A percentile compares a stretch with the other conserved stretches of the same genome.
Conservation (phyloP, 2,888 invertebrate species). For the Dermolepida albohirtum region DNA sequence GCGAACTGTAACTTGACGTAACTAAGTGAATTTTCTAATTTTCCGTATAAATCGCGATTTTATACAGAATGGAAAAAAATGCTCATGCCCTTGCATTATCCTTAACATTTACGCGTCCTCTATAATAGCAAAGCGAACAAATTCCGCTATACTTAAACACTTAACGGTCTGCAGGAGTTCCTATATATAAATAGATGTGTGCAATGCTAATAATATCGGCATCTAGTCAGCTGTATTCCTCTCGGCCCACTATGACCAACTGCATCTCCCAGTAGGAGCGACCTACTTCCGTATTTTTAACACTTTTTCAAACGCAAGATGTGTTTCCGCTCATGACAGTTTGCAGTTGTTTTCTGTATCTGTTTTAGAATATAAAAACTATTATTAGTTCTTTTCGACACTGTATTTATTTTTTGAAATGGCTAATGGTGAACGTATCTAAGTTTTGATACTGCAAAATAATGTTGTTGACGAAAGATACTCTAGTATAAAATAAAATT, state of each 20-base stretch:
- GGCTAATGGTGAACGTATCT: no score
- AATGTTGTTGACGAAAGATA: no score
- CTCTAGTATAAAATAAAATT: no score
- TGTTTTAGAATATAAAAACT: slow-evolving; percentile 33
- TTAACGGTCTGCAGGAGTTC: slow-evolving; percentile 49
- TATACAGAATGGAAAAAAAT: neutral
- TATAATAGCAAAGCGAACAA: slow-evolving; percentile 41
- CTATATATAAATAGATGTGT: slow-evolving; percentile 41
- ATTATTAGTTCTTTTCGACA: slow-evolving; percentile 28
- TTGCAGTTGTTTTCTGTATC: slow-evolving; percentile 38
- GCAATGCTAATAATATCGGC: slow-evolving; percentile 50
- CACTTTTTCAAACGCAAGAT: slow-evolving; percentile 51
- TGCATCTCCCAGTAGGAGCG: slow-evolving; percentile 53
- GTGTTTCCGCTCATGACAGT: slow-evolving; percentile 53
- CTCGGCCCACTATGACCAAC: slow-evolving; percentile 51
- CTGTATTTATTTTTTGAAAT: no score
- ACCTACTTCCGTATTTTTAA: slow-evolving; percentile 61
- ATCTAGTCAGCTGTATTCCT: slow-evolving; percentile 52
- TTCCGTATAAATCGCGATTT: no score
- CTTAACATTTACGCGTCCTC: slow-evolving; percentile 49
- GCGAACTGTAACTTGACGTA: no score
- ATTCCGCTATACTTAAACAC: slow-evolving; percentile 46
- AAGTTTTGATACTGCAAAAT: no score
- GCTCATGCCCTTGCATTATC: slow-evolving; percentile 47
- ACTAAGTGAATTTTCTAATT: no score